Conservation (phyloP, 2,113 vertebrate species). For the Poicephalus gulielmi region DNA sequence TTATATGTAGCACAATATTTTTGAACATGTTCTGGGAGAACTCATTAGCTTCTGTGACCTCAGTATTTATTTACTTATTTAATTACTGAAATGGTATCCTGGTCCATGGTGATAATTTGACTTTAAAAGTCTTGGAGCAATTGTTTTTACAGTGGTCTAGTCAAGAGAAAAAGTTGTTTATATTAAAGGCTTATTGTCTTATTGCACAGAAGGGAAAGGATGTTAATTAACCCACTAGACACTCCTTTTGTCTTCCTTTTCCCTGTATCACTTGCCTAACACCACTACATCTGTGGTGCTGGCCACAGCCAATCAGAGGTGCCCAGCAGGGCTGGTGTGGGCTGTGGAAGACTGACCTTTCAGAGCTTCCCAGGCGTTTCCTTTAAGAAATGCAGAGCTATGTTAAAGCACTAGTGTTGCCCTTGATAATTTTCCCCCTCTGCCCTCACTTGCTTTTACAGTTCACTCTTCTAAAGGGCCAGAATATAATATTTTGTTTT, state of each 20-base stretch:
- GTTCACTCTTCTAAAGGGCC: neutral
- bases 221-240: neutral
- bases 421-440: neutral
- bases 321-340: neutral
- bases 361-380: neutral
- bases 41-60: neutral
- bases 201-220: neutral
- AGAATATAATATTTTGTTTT: neutral
- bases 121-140: neutral
- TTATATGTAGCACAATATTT: neutral
- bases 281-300: accelerated
- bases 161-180: neutral
- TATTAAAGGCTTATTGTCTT: neutral
- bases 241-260: neutral
- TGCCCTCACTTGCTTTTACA: neutral
- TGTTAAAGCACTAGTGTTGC: neutral
- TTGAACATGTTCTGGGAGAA: neutral
- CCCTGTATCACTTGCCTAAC: neutral
- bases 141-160: neutral
- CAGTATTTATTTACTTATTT: neutral
- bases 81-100: neutral
- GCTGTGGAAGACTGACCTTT: neutral
- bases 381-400: neutral
- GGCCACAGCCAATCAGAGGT: neutral
- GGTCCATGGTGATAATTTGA: neutral